Evolutionary conservation across 2,797 vertebrate species (phyloP).

Genomic region (Chaetodon trifasciatus): DNA sequence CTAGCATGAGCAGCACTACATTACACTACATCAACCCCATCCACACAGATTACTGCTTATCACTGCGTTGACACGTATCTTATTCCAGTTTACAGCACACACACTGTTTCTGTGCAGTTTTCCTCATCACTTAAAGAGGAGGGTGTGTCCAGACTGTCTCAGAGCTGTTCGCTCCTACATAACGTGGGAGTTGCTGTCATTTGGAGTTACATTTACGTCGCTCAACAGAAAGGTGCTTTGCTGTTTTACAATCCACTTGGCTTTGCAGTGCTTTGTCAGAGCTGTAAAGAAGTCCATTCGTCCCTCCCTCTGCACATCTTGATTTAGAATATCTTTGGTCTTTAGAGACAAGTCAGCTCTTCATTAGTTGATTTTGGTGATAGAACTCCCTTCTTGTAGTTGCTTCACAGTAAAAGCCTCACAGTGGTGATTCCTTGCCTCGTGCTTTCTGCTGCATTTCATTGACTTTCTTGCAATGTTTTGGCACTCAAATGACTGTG

Average conservation of each 20-base stretch:
- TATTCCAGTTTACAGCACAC: neutral
- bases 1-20: neutral
- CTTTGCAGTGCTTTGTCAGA: neutral
- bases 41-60: neutral
- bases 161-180: slow-evolving; percentile 15
- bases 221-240: neutral
- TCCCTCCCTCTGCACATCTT: neutral
- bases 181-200: slow-evolving; percentile 33
- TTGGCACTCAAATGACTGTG: neutral
- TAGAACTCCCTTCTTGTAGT: neutral
- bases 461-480: neutral
- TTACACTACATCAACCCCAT: neutral
- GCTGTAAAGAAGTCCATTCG: neutral
- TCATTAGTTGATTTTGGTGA: neutral
- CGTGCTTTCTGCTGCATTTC: neutral
- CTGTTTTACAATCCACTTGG: slow-evolving; percentile 16
- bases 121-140: slow-evolving; percentile 10
- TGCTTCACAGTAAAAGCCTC: neutral
- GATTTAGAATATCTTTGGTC: slow-evolving; percentile 1
- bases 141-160: slow-evolving; percentile 14
- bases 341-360: too few relatives aligned
- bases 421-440: neutral
- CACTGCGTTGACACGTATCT: neutral
- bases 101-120: neutral
- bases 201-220: slow-evolving; percentile 11